Conservation (phyloP, 2,888 invertebrate genomes). For the Barypeithes pellucidus region DNA sequence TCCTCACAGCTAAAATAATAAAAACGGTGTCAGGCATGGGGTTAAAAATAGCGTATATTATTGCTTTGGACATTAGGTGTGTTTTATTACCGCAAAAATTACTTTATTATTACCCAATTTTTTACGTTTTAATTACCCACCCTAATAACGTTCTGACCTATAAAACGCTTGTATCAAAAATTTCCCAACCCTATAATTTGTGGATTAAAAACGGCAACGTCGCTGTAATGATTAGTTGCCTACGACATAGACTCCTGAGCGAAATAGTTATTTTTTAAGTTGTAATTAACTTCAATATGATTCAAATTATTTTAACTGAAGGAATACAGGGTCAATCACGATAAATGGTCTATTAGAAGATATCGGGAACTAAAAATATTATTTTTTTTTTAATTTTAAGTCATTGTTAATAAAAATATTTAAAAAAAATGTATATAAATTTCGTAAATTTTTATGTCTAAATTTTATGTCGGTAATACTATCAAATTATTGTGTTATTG, state of each 20-base stretch:
- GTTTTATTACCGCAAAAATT: slow-evolving; percentile 34
- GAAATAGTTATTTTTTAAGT: not conserved
- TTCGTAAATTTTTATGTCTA: no score
- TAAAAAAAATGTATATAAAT: no score
- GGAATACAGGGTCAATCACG: not conserved
- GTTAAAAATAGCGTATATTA: slow-evolving; percentile 38
- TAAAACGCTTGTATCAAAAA: slow-evolving; percentile 4
- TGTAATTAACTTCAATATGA: not conserved
- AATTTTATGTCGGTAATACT: no score
- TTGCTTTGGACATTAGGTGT: slow-evolving; percentile 26
- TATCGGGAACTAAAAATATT: no score
- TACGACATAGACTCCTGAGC: not conserved
- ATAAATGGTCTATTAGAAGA: no score
- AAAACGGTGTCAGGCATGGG: slow-evolving; percentile 33
- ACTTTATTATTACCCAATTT: slow-evolving; percentile 18
- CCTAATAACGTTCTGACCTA: slow-evolving; percentile 5
- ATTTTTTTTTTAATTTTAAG: no score
- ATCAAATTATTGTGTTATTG: no score
- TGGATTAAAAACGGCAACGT: not conserved
- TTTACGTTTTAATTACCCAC: slow-evolving; percentile 23
- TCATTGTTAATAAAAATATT: no score
- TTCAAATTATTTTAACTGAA: not conserved
- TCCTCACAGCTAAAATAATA: slow-evolving; percentile 10
- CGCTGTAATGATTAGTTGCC: not conserved
- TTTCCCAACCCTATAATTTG: slow-evolving; percentile 2